phyloP scores from a whole-genome alignment of 2,113 vertebrate genomes.

The Elanus axillaris region DNA sequence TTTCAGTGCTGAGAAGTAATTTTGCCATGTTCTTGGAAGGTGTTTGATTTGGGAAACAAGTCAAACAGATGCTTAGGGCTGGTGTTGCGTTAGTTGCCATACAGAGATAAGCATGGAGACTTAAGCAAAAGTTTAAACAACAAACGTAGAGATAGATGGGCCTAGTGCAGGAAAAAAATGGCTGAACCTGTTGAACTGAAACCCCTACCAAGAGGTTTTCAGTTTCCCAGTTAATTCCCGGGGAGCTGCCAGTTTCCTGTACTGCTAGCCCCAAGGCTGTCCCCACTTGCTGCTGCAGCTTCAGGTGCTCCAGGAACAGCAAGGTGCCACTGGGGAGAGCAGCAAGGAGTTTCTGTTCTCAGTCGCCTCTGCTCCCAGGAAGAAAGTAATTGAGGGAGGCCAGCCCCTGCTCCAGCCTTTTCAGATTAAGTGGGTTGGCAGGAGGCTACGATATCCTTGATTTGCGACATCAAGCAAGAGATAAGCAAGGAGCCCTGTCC shows the following conservation, averaged over 20 bases:
- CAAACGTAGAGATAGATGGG: not conserved
- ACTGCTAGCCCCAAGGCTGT: not conserved
- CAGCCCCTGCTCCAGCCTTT: not conserved
- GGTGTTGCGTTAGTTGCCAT: not conserved
- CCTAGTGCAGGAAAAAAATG: not conserved
- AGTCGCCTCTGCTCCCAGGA: not conserved
- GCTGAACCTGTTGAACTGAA: not conserved
- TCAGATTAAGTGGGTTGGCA: not conserved
- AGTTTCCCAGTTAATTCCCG: not conserved
- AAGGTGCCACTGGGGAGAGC: rapidly evolving
- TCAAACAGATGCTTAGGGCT: not conserved
- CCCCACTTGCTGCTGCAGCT: not conserved
- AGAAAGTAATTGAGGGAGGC: not conserved
- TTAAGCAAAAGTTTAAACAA: not conserved
- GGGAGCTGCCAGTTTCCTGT: not conserved
- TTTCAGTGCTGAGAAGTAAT: not conserved
- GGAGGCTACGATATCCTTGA: not conserved
- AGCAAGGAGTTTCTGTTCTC: not conserved
- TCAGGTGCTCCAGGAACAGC: not conserved
- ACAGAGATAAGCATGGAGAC: not conserved
- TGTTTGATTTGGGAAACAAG: not conserved
- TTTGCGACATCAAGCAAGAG: not conserved
- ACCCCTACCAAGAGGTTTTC: not conserved
- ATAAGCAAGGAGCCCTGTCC: not conserved
- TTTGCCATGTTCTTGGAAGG: not conserved